Percentiles rank a stretch among this genome's conserved stretches.
Evolutionary conservation across 1,140 invertebrate species (phyloP).

Genomic region (Drosophila azteca): DNA sequence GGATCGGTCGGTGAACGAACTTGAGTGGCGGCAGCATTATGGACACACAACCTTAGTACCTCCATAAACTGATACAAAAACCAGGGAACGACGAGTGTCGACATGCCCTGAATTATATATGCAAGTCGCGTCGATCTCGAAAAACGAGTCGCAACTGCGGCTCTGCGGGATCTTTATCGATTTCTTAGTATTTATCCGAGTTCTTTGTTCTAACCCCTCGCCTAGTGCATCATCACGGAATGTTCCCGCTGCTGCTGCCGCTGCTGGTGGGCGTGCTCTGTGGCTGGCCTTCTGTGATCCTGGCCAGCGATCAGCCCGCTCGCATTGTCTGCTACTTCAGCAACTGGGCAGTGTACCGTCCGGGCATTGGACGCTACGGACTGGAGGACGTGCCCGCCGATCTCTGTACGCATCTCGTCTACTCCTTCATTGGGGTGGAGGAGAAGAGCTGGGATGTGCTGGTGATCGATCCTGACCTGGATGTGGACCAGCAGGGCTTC

Average conservation of each 20-base stretch:
- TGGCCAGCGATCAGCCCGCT: slow-evolving; percentile 73
- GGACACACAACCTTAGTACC: slow-evolving; percentile 69
- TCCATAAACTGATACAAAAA: slow-evolving; percentile 37
- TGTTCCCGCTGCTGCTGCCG: slow-evolving; percentile 39
- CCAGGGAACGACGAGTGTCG: slow-evolving; percentile 14
- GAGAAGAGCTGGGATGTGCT: slow-evolving; percentile 91
- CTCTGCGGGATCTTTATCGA: slow-evolving; percentile 25
- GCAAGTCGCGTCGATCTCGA: slow-evolving; percentile 53
- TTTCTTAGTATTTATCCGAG: slow-evolving; percentile 4
- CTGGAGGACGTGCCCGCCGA: slow-evolving; percentile 93
- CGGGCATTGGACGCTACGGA: slow-evolving; percentile 91
- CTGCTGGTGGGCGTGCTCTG: slow-evolving; percentile 46
- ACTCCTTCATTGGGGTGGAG: slow-evolving; percentile 94
- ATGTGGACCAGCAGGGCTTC: slow-evolving; percentile 91
- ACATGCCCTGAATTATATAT: slow-evolving; percentile 53
- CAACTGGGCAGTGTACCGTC: slow-evolving; percentile 95
- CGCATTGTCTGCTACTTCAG: slow-evolving; percentile 95
- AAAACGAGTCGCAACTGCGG: slow-evolving; percentile 50
- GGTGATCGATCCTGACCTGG: slow-evolving; percentile 92
- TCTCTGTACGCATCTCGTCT: slow-evolving; percentile 94
- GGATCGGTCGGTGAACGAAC: slow-evolving; percentile 68
- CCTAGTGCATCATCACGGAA: slow-evolving; percentile 37
- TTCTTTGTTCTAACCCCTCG: slow-evolving; percentile 4
- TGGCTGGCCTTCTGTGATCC: slow-evolving; percentile 9
- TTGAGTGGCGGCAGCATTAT: slow-evolving; percentile 59